phyloP scores from a whole-genome alignment of 2,797 vertebrate genomes.

The Neomorphus geoffroyi region DNA sequence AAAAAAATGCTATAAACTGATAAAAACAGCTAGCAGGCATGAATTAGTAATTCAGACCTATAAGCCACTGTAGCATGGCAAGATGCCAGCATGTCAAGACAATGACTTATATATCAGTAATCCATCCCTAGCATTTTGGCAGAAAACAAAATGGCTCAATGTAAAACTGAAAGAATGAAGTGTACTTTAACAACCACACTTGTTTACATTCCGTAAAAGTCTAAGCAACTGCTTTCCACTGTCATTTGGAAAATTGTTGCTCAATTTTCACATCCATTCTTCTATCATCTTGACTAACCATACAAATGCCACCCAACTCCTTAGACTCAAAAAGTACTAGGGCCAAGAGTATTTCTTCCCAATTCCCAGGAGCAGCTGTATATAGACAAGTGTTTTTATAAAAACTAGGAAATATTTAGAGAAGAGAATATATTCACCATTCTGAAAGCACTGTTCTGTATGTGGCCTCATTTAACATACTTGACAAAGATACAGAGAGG shows the following conservation, averaged over 20 bases:
- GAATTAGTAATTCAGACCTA: not conserved
- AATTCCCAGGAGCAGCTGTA: not conserved
- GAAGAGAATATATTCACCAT: not conserved
- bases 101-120: not conserved
- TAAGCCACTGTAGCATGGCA: not conserved
- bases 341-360: not conserved
- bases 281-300: not conserved
- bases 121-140: not conserved
- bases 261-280: conserved; percentile 7
- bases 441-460: not conserved
- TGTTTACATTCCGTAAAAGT: not conserved
- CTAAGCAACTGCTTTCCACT: not conserved
- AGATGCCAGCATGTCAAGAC: not conserved
- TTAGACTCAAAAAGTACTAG: conserved; percentile 34
- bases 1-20: not conserved
- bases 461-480: not conserved
- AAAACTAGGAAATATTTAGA: not conserved
- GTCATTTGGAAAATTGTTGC: not conserved
- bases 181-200: not conserved
- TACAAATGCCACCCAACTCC: not conserved
- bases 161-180: not conserved
- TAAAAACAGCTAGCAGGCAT: not conserved
- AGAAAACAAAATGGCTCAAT: not conserved
- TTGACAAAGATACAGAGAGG: not conserved
- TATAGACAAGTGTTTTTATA: not conserved